These are phyloP conservation scores for Danio tinwini DNA, from an alignment of 2,797 vertebrate species.

Conservation along the genomic window DNA sequence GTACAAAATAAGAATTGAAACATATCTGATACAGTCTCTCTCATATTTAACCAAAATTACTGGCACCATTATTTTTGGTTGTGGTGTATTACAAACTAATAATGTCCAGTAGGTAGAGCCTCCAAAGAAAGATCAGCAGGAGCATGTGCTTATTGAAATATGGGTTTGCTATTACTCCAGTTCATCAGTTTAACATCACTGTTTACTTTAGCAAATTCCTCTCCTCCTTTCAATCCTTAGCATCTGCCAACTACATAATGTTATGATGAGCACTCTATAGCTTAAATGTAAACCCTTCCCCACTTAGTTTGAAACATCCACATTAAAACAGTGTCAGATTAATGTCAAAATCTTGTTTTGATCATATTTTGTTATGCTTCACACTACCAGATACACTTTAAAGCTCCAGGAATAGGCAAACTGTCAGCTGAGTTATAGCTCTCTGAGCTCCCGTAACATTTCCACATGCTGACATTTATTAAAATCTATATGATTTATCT, in stretches of 20 bases:
- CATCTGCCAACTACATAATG: not conserved
- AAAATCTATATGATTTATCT: constrained; percentile 42
- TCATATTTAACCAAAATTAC: too few species aligned
- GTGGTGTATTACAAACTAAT: too few species aligned
- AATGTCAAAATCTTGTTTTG: constrained; percentile 9
- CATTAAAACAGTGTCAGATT: constrained; percentile 3
- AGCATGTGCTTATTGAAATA: not conserved
- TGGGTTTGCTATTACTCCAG: not conserved
- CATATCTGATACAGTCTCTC: too few species aligned
- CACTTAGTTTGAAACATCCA: not conserved
- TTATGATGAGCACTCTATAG: not conserved
- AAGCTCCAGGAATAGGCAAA: constrained; percentile 8
- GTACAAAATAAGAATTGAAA: too few species aligned
- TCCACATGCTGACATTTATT: constrained; percentile 32
- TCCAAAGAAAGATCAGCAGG: too few species aligned
- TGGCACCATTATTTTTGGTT: too few species aligned
- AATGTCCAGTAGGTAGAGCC: too few species aligned
- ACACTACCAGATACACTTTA: not conserved
- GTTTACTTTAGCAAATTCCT: not conserved
- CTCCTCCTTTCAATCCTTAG: constrained; percentile 9
- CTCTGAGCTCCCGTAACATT: constrained; percentile 13
- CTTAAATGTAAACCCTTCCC: not conserved
- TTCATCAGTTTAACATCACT: constrained; percentile 4
- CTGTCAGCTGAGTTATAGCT: constrained; percentile 6
- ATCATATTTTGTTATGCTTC: not conserved